Evolutionary conservation across 2,113 vertebrate genomes (phyloP).

Genomic region (Apaloderma vittatum): DNA sequence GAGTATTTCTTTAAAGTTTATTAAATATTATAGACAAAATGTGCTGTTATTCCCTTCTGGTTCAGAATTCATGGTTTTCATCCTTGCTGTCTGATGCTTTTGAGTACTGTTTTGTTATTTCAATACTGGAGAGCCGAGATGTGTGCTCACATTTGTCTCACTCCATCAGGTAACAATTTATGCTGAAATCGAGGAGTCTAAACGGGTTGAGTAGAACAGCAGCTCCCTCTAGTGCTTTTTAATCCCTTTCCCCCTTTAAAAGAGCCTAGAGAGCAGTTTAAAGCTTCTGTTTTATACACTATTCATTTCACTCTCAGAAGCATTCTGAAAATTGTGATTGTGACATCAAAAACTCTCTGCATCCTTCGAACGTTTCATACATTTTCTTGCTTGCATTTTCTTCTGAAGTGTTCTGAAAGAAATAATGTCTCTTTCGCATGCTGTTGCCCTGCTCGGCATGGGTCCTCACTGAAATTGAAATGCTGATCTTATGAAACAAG

Average conservation of each 20-base stretch:
- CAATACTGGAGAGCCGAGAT: background rate
- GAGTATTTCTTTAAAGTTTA: constrained; percentile 7
- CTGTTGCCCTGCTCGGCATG: background rate
- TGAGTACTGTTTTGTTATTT: constrained; percentile 39
- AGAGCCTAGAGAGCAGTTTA: background rate
- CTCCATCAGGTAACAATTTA: constrained; percentile 38
- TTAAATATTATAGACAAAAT: constrained; percentile 40
- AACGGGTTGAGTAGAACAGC: constrained; percentile 48
- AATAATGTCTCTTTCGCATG: background rate
- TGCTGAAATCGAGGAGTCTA: constrained; percentile 6
- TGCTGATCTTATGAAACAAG: background rate
- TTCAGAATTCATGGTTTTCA: background rate
- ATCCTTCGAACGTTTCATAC: background rate
- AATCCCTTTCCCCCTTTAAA: background rate
- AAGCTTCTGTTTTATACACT: background rate
- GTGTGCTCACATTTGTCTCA: background rate
- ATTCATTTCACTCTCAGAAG: background rate
- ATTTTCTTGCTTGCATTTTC: background rate
- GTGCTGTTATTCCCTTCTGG: constrained; percentile 18
- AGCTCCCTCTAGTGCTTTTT: constrained; percentile 82
- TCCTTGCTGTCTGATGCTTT: constrained; percentile 38
- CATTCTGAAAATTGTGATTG: background rate
- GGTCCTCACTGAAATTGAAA: background rate
- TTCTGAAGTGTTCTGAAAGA: background rate
- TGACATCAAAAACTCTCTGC: background rate